Base-by-base conservation (phyloP, 2,888 invertebrate species). In the Tortrix viridana region DNA sequence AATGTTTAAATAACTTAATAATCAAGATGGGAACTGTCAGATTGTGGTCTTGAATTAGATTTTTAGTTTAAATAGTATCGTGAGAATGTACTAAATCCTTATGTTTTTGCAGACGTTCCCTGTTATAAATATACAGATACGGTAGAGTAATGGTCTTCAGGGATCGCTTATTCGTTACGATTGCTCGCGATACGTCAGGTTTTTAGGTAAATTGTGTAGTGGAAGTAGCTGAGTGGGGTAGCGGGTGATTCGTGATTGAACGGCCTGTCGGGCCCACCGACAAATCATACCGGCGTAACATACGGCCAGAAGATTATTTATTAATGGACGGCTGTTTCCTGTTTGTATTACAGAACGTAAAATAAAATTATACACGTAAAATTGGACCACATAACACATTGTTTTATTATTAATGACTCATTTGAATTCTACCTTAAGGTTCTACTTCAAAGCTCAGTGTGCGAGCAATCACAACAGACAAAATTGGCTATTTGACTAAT, bases 201-300 rank as follows among this genome's bases (percentile, higher is more conserved):
- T 18, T 49, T n/a, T 2, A 22, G 37, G 52, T 19, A 52, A 52
- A 49, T 50, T 55, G 32, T 55, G 41, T 61, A 61, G n/a, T 37
- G 49, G 26, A n/a, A 52, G 56, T 49, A 55, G 49, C 22, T 44
- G 38, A 37, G 53, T 37, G 38, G 37, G 44, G 62, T 46, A 55
- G 37, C 37, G 43, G 56, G 53, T 44, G 50, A 61, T 61, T 56
- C 16, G 50, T 56, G 56, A 56, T 61, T 50, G 49, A 54, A 20
- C 48, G 23, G 32, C 22, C 32, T 44, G 49, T 56, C 46, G 55
- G 55, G 32, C 49, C 20, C 48, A 37, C 56, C 44, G 49, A 19
- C 38, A 20, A 49, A 56, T 22, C 44, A 20, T 54, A 47, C 23
- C 19, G 6, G n/a, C 43, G 18, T 60, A 52, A 54, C 48, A 38